Base-by-base conservation (phyloP, 2,888 invertebrate species). In the Pediacus dermestoides region DNA sequence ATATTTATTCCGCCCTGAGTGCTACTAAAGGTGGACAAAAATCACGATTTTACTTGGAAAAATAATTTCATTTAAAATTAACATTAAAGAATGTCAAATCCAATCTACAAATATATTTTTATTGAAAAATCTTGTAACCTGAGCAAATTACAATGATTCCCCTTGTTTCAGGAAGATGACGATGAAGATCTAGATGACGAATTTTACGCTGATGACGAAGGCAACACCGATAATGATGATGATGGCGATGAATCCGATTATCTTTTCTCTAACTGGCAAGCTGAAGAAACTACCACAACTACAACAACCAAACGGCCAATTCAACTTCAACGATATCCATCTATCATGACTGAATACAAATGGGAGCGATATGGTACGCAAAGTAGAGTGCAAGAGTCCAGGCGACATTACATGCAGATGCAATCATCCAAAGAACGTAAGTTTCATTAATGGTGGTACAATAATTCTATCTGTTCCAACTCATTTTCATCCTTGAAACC, bases 301-400 rank as follows among this genome's bases (percentile, higher is more conserved):
- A 37, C 51, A 3, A 34, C 44, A 41, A 9, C 32, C 48, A 10
- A 48, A 37, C 37, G 32, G 28, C 25, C 31, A 23, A 39, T 40
- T 16, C 16, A 13, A 4, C 12, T 13, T 12, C 10, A 7, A 7
- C 28, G 3, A n/a, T 11, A 11, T 4, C 12, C 11, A 9, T 28
- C 65, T 2, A 54, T 62, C 3, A 47, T 66, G 13, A 63, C 66
- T 2, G 59, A 64, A 30, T 63, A 56, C 42, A 70, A 69, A 52
- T 70, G 69, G 69, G 50, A 53, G 12, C 59, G 63, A 47, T 67
- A 57, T 33, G 70, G 70, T 4, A 68, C 66, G 1, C 57, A 60
- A 38, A 51, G 55, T 23, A 50, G 55, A 23, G 63, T 70, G 1
- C 60, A 63, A 38, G 64, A 67, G 44, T 64, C 61, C 8, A 55